Conservation (phyloP, 2,888 invertebrate species). For the Oxystoma pomonae region DNA sequence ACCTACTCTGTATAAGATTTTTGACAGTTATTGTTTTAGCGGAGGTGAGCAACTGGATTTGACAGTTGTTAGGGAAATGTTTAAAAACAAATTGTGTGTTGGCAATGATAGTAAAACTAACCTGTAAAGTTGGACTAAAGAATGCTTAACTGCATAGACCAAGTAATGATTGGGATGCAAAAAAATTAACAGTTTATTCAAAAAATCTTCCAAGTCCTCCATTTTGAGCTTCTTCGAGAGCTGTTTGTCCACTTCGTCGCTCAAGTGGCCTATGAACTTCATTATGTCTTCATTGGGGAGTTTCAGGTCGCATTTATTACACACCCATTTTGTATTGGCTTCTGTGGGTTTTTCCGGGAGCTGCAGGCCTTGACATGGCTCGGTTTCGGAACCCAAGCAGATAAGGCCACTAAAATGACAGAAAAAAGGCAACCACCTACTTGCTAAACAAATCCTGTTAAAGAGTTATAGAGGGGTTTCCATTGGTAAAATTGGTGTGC, state of each 20-base stretch:
- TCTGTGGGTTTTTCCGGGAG: slow-evolving; percentile 57
- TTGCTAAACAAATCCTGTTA: too few species aligned
- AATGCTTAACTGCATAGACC: slow-evolving; percentile 64
- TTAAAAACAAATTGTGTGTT: too few species aligned
- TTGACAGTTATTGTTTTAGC: too few species aligned
- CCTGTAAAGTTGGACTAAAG: slow-evolving; percentile 65
- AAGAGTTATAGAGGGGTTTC: too few species aligned
- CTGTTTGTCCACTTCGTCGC: slow-evolving; percentile 64
- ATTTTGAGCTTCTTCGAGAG: slow-evolving; percentile 54
- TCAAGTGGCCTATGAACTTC: slow-evolving; percentile 59
- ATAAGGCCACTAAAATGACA: slow-evolving; percentile 57
- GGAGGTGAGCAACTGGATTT: too few species aligned
- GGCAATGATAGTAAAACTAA: too few species aligned
- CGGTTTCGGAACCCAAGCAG: slow-evolving; percentile 56
- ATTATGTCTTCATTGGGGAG: slow-evolving; percentile 60
- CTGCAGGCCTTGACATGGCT: slow-evolving; percentile 62
- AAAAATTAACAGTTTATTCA: slow-evolving; percentile 58
- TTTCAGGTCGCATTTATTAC: slow-evolving; percentile 59
- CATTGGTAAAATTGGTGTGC: too few species aligned
- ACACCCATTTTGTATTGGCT: slow-evolving; percentile 58
- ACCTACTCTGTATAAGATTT: too few species aligned
- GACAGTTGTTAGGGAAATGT: too few species aligned
- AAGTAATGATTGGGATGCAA: slow-evolving; percentile 66
- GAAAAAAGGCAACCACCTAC: too few species aligned
- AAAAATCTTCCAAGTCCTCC: slow-evolving; percentile 57